These are phyloP conservation scores for Python bivittatus DNA, from an alignment of 2,113 vertebrate species.

Conservation along the genomic window DNA sequence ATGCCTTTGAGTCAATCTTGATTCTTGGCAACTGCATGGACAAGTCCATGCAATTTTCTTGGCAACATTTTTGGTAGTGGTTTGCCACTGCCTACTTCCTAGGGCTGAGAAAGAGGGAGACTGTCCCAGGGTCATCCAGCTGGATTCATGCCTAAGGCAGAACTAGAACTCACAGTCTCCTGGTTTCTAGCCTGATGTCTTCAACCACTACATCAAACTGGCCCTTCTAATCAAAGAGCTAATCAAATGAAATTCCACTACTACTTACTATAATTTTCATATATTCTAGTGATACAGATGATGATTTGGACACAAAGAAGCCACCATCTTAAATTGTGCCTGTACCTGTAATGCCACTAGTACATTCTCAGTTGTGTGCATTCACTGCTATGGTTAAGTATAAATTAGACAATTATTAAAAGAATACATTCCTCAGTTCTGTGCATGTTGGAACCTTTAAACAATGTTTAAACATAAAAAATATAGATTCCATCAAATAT, in stretches of 20 bases:
- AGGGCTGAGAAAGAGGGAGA: background rate
- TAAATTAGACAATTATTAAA: slow-evolving; percentile 3
- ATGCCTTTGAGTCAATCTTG: background rate
- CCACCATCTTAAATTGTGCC: background rate
- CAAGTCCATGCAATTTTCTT: background rate
- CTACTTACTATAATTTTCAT: background rate
- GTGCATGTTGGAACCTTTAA: background rate
- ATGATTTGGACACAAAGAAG: background rate
- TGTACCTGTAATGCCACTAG: background rate
- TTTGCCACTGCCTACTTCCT: background rate
- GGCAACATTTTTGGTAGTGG: background rate
- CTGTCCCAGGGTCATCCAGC: background rate
- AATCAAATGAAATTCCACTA: background rate
- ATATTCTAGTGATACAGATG: background rate
- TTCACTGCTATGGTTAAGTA: background rate
- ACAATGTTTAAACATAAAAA: background rate
- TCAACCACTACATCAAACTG: background rate
- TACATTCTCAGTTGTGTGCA: background rate
- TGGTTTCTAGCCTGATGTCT: background rate
- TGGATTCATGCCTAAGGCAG: background rate
- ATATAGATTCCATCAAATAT: background rate
- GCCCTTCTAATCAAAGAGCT: background rate
- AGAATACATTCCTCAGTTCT: background rate
- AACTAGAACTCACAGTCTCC: background rate
- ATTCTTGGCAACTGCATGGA: background rate